A percentile compares a stretch with the other conserved stretches of the same genome.
These are phyloP conservation scores for Homalodisca vitripennis DNA, from an alignment of 1,140 invertebrate genomes.

Conservation along the genomic window DNA sequence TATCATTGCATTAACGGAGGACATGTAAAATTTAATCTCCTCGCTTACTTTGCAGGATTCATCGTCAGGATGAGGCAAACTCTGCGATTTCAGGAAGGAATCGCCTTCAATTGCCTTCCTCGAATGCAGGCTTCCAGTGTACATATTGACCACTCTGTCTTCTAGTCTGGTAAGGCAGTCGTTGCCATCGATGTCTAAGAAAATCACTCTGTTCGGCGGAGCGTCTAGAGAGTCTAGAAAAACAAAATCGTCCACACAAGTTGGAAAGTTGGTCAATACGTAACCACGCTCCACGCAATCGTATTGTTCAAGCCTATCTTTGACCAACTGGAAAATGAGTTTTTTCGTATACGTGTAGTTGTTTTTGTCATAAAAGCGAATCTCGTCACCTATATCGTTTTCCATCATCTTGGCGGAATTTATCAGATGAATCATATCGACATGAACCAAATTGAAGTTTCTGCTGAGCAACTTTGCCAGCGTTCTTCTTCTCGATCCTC, in stretches of 20 bases:
- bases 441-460: constrained; percentile 46
- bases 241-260: constrained; percentile 55
- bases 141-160: constrained; percentile 5
- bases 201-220: constrained; percentile 57
- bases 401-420: constrained; percentile 51
- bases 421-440: constrained; percentile 55
- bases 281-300: constrained; percentile 60
- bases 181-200: not conserved
- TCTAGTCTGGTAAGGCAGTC: not conserved
- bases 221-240: constrained; percentile 56
- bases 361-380: not conserved
- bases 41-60: constrained; percentile 3
- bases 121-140: not conserved
- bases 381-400: constrained; percentile 47
- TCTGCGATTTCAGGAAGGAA: not conserved
- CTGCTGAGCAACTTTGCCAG: constrained; percentile 44
- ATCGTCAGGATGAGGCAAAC: not conserved
- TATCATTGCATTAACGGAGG: not conserved
- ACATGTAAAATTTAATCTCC: constrained; percentile 1
- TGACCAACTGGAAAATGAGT: constrained; percentile 44
- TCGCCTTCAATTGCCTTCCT: not conserved
- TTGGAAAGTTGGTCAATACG: constrained; percentile 59
- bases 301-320: constrained; percentile 45
- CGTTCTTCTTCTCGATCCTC: constrained; percentile 41
- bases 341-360: constrained; percentile 30